Base-by-base conservation (phyloP, 1,140 invertebrate species). In the Xylocopa sonorina region DNA sequence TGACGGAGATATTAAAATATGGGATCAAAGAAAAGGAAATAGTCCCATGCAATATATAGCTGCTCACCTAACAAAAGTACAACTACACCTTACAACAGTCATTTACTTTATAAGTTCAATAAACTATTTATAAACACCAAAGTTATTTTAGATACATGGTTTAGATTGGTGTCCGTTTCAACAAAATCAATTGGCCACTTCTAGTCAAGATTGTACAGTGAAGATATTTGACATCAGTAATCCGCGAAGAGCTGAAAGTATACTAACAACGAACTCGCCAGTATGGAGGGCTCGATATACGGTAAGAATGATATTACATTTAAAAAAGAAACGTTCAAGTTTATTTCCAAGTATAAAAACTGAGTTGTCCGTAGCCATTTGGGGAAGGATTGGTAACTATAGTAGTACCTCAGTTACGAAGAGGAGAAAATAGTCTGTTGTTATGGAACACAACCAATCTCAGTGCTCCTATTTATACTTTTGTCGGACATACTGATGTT, bases 251-350 rank as follows among this genome's bases (percentile, higher is more conserved):
- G 95, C 96, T 14, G 97, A 98, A 89, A 97, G 95, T 92, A 95
- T 96, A 73, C 95, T 99, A 53, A 96, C 95, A 71, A 97, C 97
- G 12, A 95, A 95, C 84, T 96, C 97, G 53, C 98, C 98, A 7
- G 98, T 99, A 0, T 99, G 98, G 98, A 95, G 97, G 91, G 98
- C 98, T 12, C 95, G 97, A 89, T 98, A 97, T 88, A 97, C 97
- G 48, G 96, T 97, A 94, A 92, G 84, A 82, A 68, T 16, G 62
- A 58, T 24, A 41, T n/a, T 38, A 3, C 34, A 27, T 38, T 16
- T 7, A 21, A 34, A 16, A 21, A 51, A 53, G n/a, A 62, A 38
- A 38, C n/a, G 55, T 21, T 46, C 0, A n/a, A 27, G 14, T 68
- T 24, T 14, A 21, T 55, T 78, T 18, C 1, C 21, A 3, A n/a